Evolutionary conservation across 2,888 invertebrate genomes (phyloP).

Genomic region (Eumacrocentrus americanus): DNA sequence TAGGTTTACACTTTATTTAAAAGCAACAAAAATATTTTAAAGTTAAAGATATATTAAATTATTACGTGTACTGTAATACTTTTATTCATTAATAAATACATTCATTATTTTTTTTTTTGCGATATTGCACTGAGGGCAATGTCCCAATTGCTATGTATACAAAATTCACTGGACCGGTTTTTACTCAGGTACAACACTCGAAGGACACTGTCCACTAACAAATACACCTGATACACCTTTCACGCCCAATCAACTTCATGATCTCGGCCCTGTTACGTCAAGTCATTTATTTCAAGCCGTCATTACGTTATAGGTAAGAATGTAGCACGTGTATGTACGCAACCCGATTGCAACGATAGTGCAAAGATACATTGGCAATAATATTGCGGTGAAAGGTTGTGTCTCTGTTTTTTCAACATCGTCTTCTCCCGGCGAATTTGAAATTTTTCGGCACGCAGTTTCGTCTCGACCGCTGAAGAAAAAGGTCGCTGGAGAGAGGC

Average conservation of each 20-base stretch:
- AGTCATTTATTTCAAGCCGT: not conserved
- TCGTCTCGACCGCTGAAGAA: slow-evolving; percentile 30
- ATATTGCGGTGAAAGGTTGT: slow-evolving; percentile 41
- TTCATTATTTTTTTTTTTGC: too few species aligned
- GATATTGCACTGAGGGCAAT: not conserved
- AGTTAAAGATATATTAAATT: not conserved
- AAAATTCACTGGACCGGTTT: slow-evolving; percentile 1
- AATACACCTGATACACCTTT: not conserved
- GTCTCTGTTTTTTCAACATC: slow-evolving; percentile 14
- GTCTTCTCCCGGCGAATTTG: slow-evolving; percentile 11
- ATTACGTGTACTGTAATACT: not conserved
- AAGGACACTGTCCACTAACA: not conserved
- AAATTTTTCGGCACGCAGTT: slow-evolving; percentile 35
- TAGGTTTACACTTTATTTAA: not conserved
- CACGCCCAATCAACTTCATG: not conserved
- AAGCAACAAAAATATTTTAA: not conserved
- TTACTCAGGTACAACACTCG: not conserved
- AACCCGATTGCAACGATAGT: slow-evolving; percentile 10
- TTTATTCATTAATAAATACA: not conserved
- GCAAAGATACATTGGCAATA: slow-evolving; percentile 16
- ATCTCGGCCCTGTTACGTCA: not conserved
- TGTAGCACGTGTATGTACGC: not conserved
- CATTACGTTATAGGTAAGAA: not conserved
- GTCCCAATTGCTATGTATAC: slow-evolving; percentile 4
- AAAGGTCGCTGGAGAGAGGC: slow-evolving; percentile 15